Conservation (phyloP, 2,797 vertebrate species). For the Melanotaenia parkinsoni region DNA sequence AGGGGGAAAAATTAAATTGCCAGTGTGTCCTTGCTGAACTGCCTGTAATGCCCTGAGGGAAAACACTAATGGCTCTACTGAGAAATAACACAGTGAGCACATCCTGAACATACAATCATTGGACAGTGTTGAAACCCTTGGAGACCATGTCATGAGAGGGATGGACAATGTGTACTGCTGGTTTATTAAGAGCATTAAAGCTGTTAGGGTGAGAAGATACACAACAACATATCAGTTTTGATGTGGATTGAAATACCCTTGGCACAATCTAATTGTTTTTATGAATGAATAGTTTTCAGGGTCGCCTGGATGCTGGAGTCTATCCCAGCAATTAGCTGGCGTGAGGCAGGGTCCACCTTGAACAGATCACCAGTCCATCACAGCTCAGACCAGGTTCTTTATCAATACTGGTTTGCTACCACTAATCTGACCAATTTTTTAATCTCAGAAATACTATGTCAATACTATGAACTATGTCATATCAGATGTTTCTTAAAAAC, state of each 20-base stretch:
- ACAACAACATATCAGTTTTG: constrained; percentile 1
- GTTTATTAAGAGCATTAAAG: constrained; percentile 28
- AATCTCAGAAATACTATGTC: too few species aligned
- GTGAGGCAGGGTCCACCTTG: too few species aligned
- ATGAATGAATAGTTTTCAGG: neutral
- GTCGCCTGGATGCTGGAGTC: neutral
- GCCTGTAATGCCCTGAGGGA: constrained; percentile 9
- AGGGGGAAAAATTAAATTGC: neutral
- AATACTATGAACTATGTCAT: too few species aligned
- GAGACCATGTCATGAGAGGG: constrained; percentile 10
- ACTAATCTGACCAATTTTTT: neutral
- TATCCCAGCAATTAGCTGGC: too few species aligned
- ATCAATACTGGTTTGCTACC: neutral
- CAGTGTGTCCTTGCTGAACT: constrained; percentile 2
- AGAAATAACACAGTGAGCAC: constrained; percentile 14
- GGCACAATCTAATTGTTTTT: neutral
- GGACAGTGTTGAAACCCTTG: constrained; percentile 7
- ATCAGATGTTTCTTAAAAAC: too few species aligned
- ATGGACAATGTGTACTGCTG: constrained; percentile 5
- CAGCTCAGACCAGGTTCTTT: neutral
- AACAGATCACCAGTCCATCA: too few species aligned
- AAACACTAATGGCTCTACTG: constrained; percentile 29
- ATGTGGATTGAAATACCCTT: neutral
- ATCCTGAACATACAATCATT: constrained; percentile 20
- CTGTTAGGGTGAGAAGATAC: neutral